Evolutionary conservation across 2,888 invertebrate genomes (phyloP).

Genomic region (Eristalis pertinax): DNA sequence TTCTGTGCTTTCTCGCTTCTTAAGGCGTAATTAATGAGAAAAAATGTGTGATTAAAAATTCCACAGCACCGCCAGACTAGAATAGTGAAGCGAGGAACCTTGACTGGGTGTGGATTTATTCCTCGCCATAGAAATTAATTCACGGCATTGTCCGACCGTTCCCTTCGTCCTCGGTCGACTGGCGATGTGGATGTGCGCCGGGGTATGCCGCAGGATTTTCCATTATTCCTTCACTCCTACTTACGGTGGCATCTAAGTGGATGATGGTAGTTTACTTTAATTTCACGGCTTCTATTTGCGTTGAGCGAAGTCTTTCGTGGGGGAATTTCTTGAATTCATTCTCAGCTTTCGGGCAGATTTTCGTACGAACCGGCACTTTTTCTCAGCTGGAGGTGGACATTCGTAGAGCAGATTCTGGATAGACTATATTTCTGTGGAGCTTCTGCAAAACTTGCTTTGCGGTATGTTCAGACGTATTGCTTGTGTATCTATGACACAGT

Average conservation of each 20-base stretch:
- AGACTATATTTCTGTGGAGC: too few relatives aligned
- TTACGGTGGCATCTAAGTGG: conserved; percentile 21
- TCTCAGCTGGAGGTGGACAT: too few relatives aligned
- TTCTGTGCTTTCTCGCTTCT: conserved; percentile 24
- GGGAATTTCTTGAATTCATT: too few relatives aligned
- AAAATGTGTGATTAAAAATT: conserved; percentile 80
- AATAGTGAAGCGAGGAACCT: neutral
- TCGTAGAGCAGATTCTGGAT: too few relatives aligned
- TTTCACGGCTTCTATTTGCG: neutral
- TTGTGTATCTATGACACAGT: too few relatives aligned
- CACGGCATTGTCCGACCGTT: conserved; percentile 7
- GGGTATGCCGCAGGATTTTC: conserved; percentile 39
- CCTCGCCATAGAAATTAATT: conserved; percentile 61
- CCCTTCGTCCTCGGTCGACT: neutral
- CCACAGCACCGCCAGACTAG: conserved; percentile 64
- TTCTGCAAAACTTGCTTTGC: too few relatives aligned
- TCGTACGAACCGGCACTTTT: too few relatives aligned
- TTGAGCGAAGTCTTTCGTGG: neutral
- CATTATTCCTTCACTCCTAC: conserved; percentile 33
- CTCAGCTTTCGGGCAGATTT: too few relatives aligned
- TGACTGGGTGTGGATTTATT: conserved; percentile 56
- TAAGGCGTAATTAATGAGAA: conserved; percentile 79
- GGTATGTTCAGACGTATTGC: too few relatives aligned
- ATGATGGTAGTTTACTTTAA: conserved; percentile 6
- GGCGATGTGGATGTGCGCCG: conserved; percentile 22